These are phyloP conservation scores for Trichomalopsis sarcophagae DNA, from an alignment of 1,140 invertebrate genomes.

Conservation along the genomic window DNA sequence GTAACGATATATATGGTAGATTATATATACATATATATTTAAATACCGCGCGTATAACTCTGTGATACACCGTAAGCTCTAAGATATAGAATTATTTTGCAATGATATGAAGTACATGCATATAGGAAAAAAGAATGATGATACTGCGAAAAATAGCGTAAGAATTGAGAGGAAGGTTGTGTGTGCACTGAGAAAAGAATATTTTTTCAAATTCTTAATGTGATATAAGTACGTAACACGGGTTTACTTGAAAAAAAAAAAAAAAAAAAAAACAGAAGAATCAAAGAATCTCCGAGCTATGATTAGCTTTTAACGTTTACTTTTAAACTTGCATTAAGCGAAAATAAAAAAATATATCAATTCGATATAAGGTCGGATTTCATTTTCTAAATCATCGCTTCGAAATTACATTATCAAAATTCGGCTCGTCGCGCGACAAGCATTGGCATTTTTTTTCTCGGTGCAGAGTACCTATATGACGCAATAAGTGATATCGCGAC, in stretches of 20 bases:
- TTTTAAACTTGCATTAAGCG: background rate
- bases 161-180: constrained; percentile 24
- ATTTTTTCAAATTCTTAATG: constrained; percentile 35
- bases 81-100: constrained; percentile 73
- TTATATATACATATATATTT: constrained; percentile 18
- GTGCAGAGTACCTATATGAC: constrained; percentile 40
- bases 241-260: background rate
- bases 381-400: background rate
- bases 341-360: background rate
- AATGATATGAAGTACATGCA: constrained; percentile 54
- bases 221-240: constrained; percentile 11
- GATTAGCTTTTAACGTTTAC: background rate
- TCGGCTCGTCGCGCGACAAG: background rate
- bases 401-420: background rate
- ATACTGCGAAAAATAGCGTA: constrained; percentile 28
- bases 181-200: constrained; percentile 45
- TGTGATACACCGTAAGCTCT: constrained; percentile 72
- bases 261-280: background rate
- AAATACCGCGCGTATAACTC: constrained; percentile 70
- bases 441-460: constrained; percentile 35
- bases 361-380: background rate
- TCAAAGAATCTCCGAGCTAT: constrained; percentile 14
- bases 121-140: constrained; percentile 4
- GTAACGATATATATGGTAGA: constrained; percentile 34
- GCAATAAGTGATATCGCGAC: constrained; percentile 5